These are phyloP conservation scores for Xestobium rufovillosum DNA, from an alignment of 2,888 invertebrate species.

Conservation along the genomic window DNA sequence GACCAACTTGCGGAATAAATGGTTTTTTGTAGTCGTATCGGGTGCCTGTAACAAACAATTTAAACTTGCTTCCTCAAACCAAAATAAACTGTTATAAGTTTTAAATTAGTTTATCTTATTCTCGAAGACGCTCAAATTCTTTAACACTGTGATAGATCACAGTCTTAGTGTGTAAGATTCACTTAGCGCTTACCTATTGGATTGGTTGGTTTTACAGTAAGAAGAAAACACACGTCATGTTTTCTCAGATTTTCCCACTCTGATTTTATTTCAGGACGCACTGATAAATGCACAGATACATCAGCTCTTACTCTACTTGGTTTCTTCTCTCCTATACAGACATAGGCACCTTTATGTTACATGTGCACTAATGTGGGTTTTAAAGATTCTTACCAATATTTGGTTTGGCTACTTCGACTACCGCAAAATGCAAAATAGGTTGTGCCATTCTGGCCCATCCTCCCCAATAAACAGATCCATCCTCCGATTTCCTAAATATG, in stretches of 20 bases:
- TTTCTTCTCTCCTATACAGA: conserved; percentile 68
- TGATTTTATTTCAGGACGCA: conserved; percentile 81
- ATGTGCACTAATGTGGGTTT: no score
- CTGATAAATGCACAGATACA: conserved; percentile 85
- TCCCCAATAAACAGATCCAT: conserved; percentile 79
- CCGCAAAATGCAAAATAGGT: conserved; percentile 84
- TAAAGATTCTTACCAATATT: conserved; percentile 54
- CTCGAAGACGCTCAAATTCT: no score
- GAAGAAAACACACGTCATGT: conserved; percentile 95
- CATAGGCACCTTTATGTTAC: background rate
- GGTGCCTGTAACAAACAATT: conserved; percentile 50
- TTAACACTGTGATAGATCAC: no score
- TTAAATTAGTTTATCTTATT: no score
- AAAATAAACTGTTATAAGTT: no score
- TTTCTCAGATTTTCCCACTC: conserved; percentile 97
- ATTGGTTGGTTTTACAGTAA: conserved; percentile 80
- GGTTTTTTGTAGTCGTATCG: conserved; percentile 75
- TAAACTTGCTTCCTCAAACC: no score
- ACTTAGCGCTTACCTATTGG: conserved; percentile 72
- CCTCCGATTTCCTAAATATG: conserved; percentile 72
- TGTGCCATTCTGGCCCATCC: conserved; percentile 99
- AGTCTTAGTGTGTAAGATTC: no score
- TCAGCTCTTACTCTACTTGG: conserved; percentile 95
- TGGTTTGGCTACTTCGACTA: conserved; percentile 90
- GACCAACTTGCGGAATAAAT: conserved; percentile 87